Base-by-base conservation (phyloP, 1,140 invertebrate species). In the Mesaphorura yosii region DNA sequence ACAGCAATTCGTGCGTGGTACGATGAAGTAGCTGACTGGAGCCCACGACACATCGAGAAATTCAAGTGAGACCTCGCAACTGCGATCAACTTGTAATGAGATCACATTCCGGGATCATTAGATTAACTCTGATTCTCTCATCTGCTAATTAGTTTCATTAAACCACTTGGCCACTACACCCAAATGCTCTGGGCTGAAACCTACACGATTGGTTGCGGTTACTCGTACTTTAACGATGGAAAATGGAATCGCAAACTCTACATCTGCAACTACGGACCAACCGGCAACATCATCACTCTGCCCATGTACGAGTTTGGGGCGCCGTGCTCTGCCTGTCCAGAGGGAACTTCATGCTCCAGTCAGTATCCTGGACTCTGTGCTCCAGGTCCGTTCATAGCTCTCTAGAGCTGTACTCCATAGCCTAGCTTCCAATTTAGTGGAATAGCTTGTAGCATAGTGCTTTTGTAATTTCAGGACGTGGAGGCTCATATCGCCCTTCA, bases 191-290 rank as follows among this genome's bases (percentile, higher is more conserved):
- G 85, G 86, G 78, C 78, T 48, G 78, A 83, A 63, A 86, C 83
- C 4, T 79, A 80, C 63, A 70, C 81, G 40, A 74, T 89, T 26
- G 86, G 86, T 26, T 89, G 85, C 66, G 85, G 85, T 19, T 89
- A 80, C 65, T 76, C 83, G 0, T 86, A 81, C 68, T 88, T 83
- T 68, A 80, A 81, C 58, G 81, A 67, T 17, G 66, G 64, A 23
- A 63, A 64, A 42, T 66, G 64, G 66, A 64, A 53, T 52, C 56
- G 48, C 28, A 87, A 87, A 69, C 75, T 86, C 48, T 88, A 86
- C 66, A 81, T 88, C 14, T 88, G 86, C 73, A 88, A 88, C 71
- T 88, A 88, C 65, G 84, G 84, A 50, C 83, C 85, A 10, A 81
- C 63, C 19, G 68, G 68, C 25, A 70, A 70, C 51, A 59, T 66